Base-by-base conservation (phyloP, 2,113 vertebrate species). In the Ictidomys tridecemlineatus region DNA sequence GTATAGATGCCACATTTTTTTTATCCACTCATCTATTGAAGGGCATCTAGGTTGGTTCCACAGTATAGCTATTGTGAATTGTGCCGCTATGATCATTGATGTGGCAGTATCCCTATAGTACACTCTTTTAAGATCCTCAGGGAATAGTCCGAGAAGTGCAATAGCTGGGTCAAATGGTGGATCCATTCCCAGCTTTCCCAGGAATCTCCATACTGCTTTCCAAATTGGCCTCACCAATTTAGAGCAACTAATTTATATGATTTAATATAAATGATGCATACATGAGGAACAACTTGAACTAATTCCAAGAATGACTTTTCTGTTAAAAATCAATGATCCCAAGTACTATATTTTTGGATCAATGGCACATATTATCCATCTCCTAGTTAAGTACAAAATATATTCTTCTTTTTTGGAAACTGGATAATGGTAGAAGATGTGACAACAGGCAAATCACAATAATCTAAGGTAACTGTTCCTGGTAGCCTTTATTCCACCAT, bases 261-360 rank as follows among this genome's bases (percentile, higher is more conserved):
- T 84, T 89, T 37, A 80, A 95, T 13, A 95, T 30, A 94, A 94
- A 93, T 61, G 78, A 77, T 18, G 72, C 17, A 48, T 26, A 56
- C 32, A 26, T 14, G 9, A 39, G 39, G 24, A 88, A 87, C 24
- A 92, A 32, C 42, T 30, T 91, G 17, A 91, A 80, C 32, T 91
- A 89, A 93, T 63, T 80, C 42, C 34, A 92, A 85, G 77, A 2
- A 7, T 51, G 77, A 69, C 13, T 77, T 93, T 85, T 67, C 48
- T 95, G 42, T 79, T 91, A 63, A 93, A 91, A 96, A 82, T 8
- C 69, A 95, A 85, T 51, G 53, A 72, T 45, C 24, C 16, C 83
- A 83, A 92, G 51, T 74, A 85, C 53, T 65, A 48, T n/a, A 63
- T 67, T 87, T 88, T 90, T 69, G 42, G 77, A n/a, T 74, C 72